Evolutionary conservation across 2,797 vertebrate species (phyloP).

Genomic region (Sebastes miniatus): DNA sequence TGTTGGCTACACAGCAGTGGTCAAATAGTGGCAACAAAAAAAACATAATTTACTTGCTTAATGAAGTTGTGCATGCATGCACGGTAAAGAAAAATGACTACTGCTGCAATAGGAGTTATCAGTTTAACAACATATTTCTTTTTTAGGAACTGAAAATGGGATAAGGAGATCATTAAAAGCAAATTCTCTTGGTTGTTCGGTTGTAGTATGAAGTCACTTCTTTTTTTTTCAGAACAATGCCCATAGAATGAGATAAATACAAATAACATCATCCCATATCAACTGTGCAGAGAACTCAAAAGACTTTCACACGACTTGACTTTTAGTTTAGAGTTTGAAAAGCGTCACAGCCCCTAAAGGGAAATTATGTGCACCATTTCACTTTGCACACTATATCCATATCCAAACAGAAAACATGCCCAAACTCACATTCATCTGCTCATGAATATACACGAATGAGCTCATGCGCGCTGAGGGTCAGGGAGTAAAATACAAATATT

Average conservation of each 20-base stretch:
- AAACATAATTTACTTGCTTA: not conserved
- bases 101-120: not conserved
- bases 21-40: not conserved
- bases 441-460: not conserved
- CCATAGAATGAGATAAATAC: not conserved
- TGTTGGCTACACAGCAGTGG: not conserved
- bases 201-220: not conserved
- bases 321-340: not conserved
- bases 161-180: not conserved
- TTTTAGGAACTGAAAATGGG: not conserved
- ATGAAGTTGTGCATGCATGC: not conserved
- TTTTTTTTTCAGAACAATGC: not conserved
- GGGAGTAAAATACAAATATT: not conserved
- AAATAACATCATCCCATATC: not conserved
- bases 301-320: not conserved
- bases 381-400: not conserved
- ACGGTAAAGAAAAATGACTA: not conserved
- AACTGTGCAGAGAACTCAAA: not conserved
- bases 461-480: not conserved
- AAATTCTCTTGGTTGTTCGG: not conserved
- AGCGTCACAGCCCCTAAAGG: not conserved
- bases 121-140: not conserved
- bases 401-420: not conserved
- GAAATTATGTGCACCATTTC: not conserved
- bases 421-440: not conserved